Conservation (phyloP, 2,888 invertebrate species). For the Apodemia hepburni region DNA sequence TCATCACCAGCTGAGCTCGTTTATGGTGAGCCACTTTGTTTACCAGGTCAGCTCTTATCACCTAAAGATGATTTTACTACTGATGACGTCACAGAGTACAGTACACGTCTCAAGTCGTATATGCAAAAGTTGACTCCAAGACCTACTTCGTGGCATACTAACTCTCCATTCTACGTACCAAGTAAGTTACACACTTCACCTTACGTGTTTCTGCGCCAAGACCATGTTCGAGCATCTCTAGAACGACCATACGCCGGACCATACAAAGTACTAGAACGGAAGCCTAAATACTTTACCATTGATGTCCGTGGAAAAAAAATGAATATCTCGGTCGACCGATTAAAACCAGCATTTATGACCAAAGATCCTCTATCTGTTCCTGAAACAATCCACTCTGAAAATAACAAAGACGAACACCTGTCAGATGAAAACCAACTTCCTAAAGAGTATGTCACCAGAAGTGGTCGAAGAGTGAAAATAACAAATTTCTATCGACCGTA, state of each 20-base stretch:
- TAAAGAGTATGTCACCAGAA: slow-evolving; percentile 12
- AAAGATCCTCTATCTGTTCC: not conserved
- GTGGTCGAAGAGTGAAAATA: slow-evolving; percentile 15
- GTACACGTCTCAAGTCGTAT: slow-evolving; percentile 14
- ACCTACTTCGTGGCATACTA: slow-evolving; percentile 22
- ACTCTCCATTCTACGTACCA: slow-evolving; percentile 20
- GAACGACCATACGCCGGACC: slow-evolving; percentile 26
- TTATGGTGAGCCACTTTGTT: no score
- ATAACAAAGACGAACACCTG: no score
- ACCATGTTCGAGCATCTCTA: slow-evolving; percentile 16
- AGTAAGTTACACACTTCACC: slow-evolving; percentile 6
- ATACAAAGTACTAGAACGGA: slow-evolving; percentile 21
- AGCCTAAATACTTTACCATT: slow-evolving; percentile 17
- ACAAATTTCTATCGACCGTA: slow-evolving; percentile 24
- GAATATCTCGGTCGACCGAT: slow-evolving; percentile 21
- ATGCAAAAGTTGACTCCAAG: slow-evolving; percentile 16
- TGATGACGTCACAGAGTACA: slow-evolving; percentile 16
- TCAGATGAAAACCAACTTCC: not conserved
- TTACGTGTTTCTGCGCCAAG: slow-evolving; percentile 23
- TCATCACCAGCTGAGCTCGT: no score
- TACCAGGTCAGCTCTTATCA: slow-evolving; percentile 27
- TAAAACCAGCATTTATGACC: slow-evolving; percentile 22
- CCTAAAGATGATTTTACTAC: slow-evolving; percentile 12
- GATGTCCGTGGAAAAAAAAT: slow-evolving; percentile 19
- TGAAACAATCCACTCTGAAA: no score